phyloP scores from a whole-genome alignment of 2,113 vertebrate species.

The Psittacus erithacus region DNA sequence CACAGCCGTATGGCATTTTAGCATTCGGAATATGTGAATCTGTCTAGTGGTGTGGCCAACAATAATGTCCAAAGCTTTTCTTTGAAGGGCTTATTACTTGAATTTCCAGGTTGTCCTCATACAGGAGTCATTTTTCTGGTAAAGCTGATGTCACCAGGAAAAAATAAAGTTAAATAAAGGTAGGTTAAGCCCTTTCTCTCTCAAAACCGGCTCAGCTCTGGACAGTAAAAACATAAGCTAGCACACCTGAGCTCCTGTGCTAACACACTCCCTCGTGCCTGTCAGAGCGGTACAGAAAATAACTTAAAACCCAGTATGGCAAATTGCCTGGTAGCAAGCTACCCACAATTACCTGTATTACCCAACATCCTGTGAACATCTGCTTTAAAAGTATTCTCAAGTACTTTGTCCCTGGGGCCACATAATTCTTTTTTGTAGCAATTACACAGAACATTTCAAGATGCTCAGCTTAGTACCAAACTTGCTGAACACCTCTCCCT shows the following conservation, averaged over 20 bases:
- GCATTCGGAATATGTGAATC: background rate
- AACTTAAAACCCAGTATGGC: background rate
- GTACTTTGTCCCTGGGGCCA: conserved; percentile 23
- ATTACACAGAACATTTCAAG: background rate
- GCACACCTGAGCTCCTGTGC: background rate
- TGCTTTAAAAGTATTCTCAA: background rate
- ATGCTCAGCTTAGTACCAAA: background rate
- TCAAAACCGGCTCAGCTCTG: background rate
- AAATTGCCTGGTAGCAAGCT: background rate
- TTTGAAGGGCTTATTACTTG: background rate
- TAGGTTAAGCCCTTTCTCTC: background rate
- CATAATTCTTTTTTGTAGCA: background rate
- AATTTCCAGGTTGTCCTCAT: background rate
- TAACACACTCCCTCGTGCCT: background rate
- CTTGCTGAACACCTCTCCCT: background rate
- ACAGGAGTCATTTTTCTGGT: background rate
- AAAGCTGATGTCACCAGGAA: background rate
- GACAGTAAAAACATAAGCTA: background rate
- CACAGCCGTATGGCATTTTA: background rate
- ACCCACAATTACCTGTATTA: conserved; percentile 3
- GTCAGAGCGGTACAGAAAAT: background rate
- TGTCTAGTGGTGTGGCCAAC: background rate
- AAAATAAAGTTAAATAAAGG: background rate
- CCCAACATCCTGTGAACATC: conserved; percentile 24
- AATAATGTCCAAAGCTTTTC: background rate